Percentiles rank a stretch among this genome's conserved stretches.
These are phyloP conservation scores for Lucilia sericata DNA, from an alignment of 1,140 invertebrate genomes.

Conservation along the genomic window DNA sequence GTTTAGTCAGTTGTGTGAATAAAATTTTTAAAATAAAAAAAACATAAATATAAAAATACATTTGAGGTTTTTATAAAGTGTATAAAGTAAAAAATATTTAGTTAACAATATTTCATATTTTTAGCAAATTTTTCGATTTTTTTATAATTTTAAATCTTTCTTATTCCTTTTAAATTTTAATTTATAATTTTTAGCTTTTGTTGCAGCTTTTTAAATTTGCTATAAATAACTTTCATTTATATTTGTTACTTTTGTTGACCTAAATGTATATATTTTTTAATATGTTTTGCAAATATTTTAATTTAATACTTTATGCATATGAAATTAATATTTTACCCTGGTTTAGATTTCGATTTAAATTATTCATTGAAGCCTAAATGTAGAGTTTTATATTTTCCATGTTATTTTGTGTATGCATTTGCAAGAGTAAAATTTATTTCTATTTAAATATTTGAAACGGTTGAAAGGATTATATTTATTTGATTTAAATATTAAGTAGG, in stretches of 20 bases:
- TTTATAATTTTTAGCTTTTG: no score
- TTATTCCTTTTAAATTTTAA: no score
- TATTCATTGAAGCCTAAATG: not conserved
- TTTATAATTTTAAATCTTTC: no score
- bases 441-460: not conserved
- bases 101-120: no score
- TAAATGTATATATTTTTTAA: not conserved
- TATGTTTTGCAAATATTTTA: not conserved
- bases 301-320: not conserved
- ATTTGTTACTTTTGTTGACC: not conserved
- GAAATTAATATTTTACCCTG: not conserved
- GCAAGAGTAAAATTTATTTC: not conserved
- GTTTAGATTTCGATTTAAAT: slow-evolving; percentile 14
- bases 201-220: no score
- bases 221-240: not conserved
- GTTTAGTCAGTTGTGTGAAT: no score
- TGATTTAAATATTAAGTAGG: not conserved
- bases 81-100: no score
- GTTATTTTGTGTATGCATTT: not conserved
- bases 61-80: no score
- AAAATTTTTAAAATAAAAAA: no score
- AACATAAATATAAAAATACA: no score
- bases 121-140: no score
- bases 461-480: not conserved
- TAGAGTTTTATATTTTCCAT: not conserved